phyloP scores from a whole-genome alignment of 2,797 vertebrate genomes.

The Linurgus olivaceus region DNA sequence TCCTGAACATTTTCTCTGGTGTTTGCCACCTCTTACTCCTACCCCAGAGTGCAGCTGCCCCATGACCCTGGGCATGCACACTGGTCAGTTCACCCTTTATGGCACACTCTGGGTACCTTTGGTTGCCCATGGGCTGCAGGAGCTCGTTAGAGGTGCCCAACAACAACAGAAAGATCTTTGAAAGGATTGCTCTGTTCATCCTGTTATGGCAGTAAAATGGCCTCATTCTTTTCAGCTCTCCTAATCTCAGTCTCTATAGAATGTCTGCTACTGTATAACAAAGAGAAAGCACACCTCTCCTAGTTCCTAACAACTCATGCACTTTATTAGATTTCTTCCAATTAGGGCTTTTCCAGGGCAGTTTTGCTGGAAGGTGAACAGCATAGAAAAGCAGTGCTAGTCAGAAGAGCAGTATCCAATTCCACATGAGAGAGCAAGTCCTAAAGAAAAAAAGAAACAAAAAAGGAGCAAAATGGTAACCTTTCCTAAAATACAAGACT shows the following conservation, averaged over 20 bases:
- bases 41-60: neutral
- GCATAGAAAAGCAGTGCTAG: neutral
- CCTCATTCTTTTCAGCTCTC: neutral
- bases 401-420: neutral
- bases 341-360: neutral
- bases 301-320: neutral
- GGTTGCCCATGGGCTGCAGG: neutral
- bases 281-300: neutral
- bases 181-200: neutral
- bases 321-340: neutral
- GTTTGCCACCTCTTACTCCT: neutral
- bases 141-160: neutral
- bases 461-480: neutral
- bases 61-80: fast-evolving
- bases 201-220: neutral
- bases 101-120: neutral
- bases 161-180: neutral
- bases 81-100: neutral
- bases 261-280: neutral
- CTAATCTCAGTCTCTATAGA: neutral
- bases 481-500: neutral
- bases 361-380: neutral
- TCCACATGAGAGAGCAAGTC: neutral
- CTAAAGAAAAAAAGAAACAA: neutral
- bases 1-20: neutral